A percentile compares a stretch with the other conserved stretches of the same genome.
Conservation (phyloP, 2,888 invertebrate genomes). For the Phaonia tiefii region DNA sequence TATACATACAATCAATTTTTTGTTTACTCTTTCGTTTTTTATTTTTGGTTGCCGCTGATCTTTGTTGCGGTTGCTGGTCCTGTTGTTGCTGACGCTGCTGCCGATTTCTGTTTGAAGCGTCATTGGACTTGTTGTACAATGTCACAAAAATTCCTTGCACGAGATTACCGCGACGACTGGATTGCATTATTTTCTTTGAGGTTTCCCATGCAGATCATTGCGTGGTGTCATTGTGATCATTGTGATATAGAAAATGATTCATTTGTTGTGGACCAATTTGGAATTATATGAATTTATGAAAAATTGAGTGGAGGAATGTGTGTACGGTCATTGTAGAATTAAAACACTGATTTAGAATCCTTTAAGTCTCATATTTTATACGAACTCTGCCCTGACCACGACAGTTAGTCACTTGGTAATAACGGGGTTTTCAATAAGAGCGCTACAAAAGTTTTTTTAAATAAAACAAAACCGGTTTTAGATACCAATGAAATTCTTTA, state of each 20-base stretch:
- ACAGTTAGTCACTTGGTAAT: too few relatives aligned
- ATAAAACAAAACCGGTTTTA: too few relatives aligned
- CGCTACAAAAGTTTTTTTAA: too few relatives aligned
- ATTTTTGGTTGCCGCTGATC: neutral
- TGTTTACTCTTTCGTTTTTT: constrained; percentile 24
- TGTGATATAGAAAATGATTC: neutral
- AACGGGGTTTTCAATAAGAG: too few relatives aligned
- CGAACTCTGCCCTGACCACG: too few relatives aligned
- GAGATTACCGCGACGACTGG: constrained; percentile 3
- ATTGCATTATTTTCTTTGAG: neutral
- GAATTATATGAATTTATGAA: neutral
- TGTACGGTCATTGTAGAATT: too few relatives aligned
- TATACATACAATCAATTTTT: constrained; percentile 65
- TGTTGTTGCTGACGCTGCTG: neutral
- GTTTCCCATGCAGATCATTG: neutral
- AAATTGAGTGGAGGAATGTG: too few relatives aligned
- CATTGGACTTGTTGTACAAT: constrained; percentile 18
- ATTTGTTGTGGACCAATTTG: neutral
- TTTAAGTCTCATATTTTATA: too few relatives aligned
- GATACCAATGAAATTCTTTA: too few relatives aligned
- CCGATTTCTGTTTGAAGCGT: neutral
- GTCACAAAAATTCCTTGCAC: constrained; percentile 33
- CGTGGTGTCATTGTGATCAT: neutral
- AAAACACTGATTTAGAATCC: too few relatives aligned
- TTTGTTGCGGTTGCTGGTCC: neutral